Conservation (phyloP, 2,113 vertebrate species). For the Octodon degus region DNA sequence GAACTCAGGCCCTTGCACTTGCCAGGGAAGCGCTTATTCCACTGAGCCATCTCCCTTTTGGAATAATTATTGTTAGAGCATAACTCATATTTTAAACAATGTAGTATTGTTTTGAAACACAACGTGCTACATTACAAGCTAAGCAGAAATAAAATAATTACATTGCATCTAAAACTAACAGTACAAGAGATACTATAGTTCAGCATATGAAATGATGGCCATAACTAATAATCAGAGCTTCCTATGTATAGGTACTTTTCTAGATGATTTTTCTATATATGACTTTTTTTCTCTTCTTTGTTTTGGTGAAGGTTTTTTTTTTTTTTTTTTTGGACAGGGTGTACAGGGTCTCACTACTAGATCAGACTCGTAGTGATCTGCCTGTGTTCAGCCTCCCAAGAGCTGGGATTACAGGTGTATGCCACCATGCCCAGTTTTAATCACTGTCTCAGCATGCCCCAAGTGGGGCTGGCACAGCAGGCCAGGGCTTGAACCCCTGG, state of each 20-base stretch:
- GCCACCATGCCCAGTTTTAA: no score
- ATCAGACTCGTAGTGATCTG: no score
- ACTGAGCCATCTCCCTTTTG: conserved; percentile 17
- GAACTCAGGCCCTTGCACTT: no score
- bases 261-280: neutral
- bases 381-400: no score
- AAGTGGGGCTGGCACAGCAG: no score
- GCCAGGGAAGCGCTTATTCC: no score
- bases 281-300: neutral
- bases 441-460: no score
- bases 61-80: conserved; percentile 39
- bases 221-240: neutral
- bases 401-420: no score
- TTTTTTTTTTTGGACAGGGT: neutral
- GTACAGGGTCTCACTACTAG: no score
- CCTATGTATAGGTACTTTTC: neutral
- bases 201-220: neutral
- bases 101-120: neutral
- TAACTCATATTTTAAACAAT: neutral
- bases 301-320: neutral
- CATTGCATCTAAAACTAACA: neutral
- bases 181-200: neutral
- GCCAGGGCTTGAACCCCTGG: no score
- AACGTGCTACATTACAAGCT: neutral
- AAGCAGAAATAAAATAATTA: conserved; percentile 17